phyloP scores from a whole-genome alignment of 2,113 vertebrate genomes.

The Fukomys damarensis region DNA sequence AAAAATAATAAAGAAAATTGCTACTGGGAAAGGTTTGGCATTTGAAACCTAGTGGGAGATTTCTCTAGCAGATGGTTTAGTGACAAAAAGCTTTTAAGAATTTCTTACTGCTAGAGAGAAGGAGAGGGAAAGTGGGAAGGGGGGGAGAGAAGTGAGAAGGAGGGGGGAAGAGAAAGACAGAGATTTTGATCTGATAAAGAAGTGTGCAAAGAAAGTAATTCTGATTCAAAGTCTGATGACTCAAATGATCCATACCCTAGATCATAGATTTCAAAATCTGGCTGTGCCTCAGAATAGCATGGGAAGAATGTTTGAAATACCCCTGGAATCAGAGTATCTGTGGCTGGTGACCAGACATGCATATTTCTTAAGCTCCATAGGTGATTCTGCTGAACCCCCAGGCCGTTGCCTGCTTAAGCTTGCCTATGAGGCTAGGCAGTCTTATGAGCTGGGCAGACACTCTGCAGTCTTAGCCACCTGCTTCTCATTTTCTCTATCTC shows the following conservation, averaged over 20 bases:
- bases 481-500: background rate
- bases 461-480: background rate
- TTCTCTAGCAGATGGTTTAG: constrained; percentile 82
- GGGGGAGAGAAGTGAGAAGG: background rate
- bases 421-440: background rate
- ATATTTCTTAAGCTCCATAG: constrained; percentile 11
- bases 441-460: background rate
- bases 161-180: background rate
- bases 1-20: constrained; percentile 80
- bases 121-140: background rate
- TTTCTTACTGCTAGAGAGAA: constrained; percentile 70
- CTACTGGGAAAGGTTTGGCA: constrained; percentile 78
- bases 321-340: constrained; percentile 30
- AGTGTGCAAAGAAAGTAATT: constrained; percentile 58
- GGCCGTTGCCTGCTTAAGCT: too few species aligned
- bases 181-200: constrained; percentile 47
- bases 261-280: constrained; percentile 31
- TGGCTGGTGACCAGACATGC: constrained; percentile 34
- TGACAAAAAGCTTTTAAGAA: constrained; percentile 82
- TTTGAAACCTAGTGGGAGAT: constrained; percentile 82
- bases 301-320: constrained; percentile 28
- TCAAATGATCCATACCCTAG: constrained; percentile 48
- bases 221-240: constrained; percentile 67
- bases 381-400: constrained; percentile 33
- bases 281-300: constrained; percentile 42